phyloP scores from a whole-genome alignment of 2,888 invertebrate genomes.

The Imbricaverruca yamaguchii region DNA sequence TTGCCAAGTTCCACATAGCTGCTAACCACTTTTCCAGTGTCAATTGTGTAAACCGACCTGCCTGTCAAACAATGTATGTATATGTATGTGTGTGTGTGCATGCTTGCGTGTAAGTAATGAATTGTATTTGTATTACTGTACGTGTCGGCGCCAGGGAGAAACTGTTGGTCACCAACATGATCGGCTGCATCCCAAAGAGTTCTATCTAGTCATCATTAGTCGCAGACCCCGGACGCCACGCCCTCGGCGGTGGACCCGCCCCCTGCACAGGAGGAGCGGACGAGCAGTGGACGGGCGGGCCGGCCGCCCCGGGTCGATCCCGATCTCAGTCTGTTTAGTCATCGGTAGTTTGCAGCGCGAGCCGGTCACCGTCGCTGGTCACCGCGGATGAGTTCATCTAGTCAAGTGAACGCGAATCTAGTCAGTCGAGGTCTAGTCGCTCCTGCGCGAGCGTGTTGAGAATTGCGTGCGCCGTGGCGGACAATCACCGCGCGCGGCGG shows the following conservation, averaged over 20 bases:
- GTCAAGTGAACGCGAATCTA: neutral
- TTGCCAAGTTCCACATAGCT: neutral
- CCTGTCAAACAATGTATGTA: neutral
- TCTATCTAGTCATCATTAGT: conserved; percentile 1
- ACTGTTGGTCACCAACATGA: neutral
- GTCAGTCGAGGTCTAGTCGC: neutral
- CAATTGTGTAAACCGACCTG: neutral
- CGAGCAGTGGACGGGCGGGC: neutral
- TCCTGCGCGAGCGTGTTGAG: neutral
- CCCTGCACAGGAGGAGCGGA: neutral
- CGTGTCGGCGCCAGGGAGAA: neutral
- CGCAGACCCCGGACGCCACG: neutral
- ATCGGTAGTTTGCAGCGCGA: neutral
- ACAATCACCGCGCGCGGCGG: neutral
- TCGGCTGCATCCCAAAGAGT: neutral
- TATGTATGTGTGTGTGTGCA: neutral
- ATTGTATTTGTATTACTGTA: neutral
- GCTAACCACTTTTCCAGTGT: neutral
- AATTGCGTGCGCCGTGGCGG: neutral
- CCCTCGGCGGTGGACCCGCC: neutral
- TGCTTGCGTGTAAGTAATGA: neutral
- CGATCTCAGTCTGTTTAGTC: neutral
- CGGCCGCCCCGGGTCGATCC: neutral
- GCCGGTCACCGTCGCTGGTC: neutral
- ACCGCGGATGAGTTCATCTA: conserved; percentile 10